Percentiles rank a stretch among this genome's conserved stretches.
phyloP scores from a whole-genome alignment of 2,797 vertebrate genomes.

The Syncerus caffer region DNA sequence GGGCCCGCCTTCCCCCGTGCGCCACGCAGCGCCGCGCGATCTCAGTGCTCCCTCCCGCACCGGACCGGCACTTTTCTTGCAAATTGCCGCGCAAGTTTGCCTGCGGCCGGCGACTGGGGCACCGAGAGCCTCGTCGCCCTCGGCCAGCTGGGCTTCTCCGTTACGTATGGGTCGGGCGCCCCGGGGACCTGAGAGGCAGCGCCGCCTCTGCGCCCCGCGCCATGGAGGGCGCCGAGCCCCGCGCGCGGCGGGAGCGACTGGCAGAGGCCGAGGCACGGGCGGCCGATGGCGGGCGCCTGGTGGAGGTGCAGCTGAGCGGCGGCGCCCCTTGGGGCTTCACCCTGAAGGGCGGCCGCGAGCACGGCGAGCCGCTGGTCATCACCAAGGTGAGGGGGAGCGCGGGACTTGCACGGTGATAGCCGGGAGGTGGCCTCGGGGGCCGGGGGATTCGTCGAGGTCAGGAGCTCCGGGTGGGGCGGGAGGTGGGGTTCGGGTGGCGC shows the following conservation, averaged over 20 bases:
- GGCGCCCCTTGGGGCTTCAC: constrained; percentile 98
- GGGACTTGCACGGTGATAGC: neutral
- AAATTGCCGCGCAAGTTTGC: no score
- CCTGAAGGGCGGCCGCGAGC: constrained; percentile 91
- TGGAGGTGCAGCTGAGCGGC: constrained; percentile 90
- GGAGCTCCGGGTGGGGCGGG: neutral
- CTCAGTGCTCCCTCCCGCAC: neutral
- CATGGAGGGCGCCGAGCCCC: constrained; percentile 79
- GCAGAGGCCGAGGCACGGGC: constrained; percentile 70
- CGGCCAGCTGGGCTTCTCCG: neutral
- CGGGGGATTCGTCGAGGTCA: no score
- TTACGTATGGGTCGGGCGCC: no score
- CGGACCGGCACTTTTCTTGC: no score
- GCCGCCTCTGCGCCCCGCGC: neutral
- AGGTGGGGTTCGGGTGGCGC: no score
- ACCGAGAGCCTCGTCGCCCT: no score
- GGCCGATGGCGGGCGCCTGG: constrained; percentile 82
- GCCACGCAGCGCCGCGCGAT: neutral
- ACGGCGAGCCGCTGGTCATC: constrained; percentile 92
- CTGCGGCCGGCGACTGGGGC: no score
- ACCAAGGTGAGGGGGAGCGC: constrained; percentile 89
- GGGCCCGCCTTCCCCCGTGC: neutral
- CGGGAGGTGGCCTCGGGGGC: neutral
- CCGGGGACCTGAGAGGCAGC: no score
- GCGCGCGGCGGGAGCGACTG: constrained; percentile 71